Conservation (phyloP, 2,113 vertebrate species). For the Antidorcas marsupialis region DNA sequence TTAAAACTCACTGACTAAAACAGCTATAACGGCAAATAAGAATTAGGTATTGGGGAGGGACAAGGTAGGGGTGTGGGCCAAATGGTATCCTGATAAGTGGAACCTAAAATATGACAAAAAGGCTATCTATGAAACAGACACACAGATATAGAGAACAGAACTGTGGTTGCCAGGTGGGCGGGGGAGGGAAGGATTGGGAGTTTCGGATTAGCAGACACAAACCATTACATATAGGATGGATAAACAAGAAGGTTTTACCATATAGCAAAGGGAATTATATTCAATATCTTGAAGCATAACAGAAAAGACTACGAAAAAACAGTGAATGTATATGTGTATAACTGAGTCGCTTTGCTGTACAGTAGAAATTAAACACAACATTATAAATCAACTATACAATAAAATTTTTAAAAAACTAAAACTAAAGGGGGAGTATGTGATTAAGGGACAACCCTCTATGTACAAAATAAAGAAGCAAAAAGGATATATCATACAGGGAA, state of each 20-base stretch:
- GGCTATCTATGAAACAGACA: not conserved
- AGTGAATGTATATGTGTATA: not conserved
- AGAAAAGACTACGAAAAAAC: not conserved
- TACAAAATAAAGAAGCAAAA: not conserved
- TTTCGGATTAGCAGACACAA: not conserved
- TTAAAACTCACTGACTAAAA: constrained; percentile 45
- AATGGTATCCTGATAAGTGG: not conserved
- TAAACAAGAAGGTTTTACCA: not conserved
- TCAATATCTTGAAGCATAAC: not conserved
- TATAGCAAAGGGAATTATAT: not conserved
- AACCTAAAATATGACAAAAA: not conserved
- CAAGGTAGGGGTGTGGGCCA: not conserved
- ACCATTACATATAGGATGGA: not conserved
- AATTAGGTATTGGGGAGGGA: not conserved
- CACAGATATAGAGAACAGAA: not conserved
- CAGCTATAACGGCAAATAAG: constrained; percentile 28
- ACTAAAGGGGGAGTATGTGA: not conserved
- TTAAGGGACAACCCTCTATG: not conserved
- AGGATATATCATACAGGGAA: not conserved
- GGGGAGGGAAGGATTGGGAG: not conserved
- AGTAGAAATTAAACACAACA: not conserved
- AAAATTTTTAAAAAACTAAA: not conserved
- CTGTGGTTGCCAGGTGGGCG: not conserved
- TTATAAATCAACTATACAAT: not conserved
- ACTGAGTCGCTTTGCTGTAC: not conserved